Base-by-base conservation (phyloP, 1,140 invertebrate species). In the Atopsyche davidsoni region DNA sequence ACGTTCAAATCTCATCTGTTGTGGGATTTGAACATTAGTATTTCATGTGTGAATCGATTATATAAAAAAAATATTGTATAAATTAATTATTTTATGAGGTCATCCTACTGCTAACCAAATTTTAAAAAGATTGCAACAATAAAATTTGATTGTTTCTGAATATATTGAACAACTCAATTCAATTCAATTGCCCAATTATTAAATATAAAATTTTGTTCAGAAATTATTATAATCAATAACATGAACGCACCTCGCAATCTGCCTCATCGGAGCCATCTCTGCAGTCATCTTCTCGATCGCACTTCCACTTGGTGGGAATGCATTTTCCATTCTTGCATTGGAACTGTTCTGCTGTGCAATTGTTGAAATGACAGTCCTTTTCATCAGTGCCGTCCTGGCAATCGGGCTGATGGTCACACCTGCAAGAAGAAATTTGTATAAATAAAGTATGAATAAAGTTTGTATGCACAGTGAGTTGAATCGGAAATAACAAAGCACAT, bases 271-370 rank as follows among this genome's bases (percentile, higher is more conserved):
- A 82, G 21, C 77, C 77, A 63, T 90, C 87, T 2, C 76, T 73
- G 62, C 85, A 86, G 55, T 87, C 84, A 52, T 69, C 72, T 61
- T 87, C 77, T 57, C 79, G 78, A 66, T 89, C 82, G 68, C 85
- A 79, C 85, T 70, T 85, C 59, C 57, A 59, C 22, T 52, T 58
- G 3, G 32, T 38, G n/a, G 45, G 43, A 13, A 83, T 78, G 59
- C 81, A 83, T 36, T 73, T 68, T 23, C 67, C 65, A 47, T 68
- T 68, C 4, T 40, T 47, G 35, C 60, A 62, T 28, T 53, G 44
- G 43, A 60, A 62, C 40, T 62, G 52, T 19, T 42, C 40, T 2
- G 40, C 9, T 7, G 56, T 58, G 39, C 60, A 62, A 28, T 56
- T 57, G 7, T 45, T 22, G 24, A 45, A 55, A n/a, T 38, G 34